phyloP scores from a whole-genome alignment of 2,113 vertebrate species.

The Machaerirhynchus nigripectus region DNA sequence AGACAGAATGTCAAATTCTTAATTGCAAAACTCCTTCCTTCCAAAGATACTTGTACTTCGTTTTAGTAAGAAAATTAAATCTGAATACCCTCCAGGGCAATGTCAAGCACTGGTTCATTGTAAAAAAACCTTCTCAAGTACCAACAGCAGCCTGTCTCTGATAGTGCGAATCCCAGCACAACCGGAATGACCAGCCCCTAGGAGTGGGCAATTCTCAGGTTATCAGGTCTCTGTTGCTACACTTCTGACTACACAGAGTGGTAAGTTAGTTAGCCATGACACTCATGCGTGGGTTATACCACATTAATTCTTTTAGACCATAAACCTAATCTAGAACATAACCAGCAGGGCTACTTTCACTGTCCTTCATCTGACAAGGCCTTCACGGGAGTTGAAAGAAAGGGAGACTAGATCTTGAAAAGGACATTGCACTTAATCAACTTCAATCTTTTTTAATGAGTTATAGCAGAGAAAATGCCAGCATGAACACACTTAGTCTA shows the following conservation, averaged over 20 bases:
- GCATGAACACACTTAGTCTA: not conserved
- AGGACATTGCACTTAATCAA: not conserved
- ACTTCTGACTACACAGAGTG: not conserved
- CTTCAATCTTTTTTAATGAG: not conserved
- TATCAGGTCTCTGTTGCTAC: not conserved
- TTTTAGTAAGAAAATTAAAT: not conserved
- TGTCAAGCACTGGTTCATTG: not conserved
- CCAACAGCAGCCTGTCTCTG: not conserved
- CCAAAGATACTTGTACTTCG: not conserved
- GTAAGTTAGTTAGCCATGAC: not conserved
- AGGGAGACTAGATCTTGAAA: not conserved
- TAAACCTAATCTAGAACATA: not conserved
- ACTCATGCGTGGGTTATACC: not conserved
- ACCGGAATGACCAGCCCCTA: not conserved
- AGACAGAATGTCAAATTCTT: not conserved
- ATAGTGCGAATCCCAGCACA: not conserved
- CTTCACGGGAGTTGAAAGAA: not conserved
- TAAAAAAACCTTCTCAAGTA: not conserved
- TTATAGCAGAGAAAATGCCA: not conserved
- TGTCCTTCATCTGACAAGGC: not conserved
- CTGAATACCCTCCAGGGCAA: not conserved
- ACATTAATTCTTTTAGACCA: not conserved
- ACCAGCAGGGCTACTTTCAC: not conserved
- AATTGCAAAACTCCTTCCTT: not conserved
- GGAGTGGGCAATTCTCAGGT: not conserved